These are phyloP conservation scores for Carpatolechia fugitivella DNA, from an alignment of 2,888 invertebrate genomes.

Conservation along the genomic window DNA sequence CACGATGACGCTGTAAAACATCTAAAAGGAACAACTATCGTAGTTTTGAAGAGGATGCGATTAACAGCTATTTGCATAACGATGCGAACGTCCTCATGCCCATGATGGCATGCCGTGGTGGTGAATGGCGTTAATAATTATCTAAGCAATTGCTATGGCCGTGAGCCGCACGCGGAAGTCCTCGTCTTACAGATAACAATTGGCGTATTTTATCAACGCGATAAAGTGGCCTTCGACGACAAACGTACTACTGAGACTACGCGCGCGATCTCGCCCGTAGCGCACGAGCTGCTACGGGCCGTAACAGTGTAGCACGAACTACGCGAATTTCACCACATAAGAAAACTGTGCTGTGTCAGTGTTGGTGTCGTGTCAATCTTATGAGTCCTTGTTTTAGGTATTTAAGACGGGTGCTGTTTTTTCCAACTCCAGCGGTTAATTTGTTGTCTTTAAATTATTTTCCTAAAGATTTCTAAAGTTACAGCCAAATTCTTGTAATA, in stretches of 20 bases:
- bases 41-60: constrained; percentile 4
- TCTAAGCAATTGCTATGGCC: constrained; percentile 46
- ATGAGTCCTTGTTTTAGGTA: too few species aligned
- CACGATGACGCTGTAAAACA: constrained; percentile 22
- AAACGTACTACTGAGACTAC: constrained; percentile 29
- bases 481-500: constrained; percentile 4
- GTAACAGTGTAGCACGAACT: not conserved
- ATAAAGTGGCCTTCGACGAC: constrained; percentile 57
- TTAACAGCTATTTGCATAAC: constrained; percentile 9
- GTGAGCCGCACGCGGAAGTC: constrained; percentile 67
- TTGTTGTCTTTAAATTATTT: too few species aligned
- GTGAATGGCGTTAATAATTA: constrained; percentile 43
- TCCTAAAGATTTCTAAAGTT: too few species aligned
- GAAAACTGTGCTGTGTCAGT: too few species aligned
- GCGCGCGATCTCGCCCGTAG: not conserved
- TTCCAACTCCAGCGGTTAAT: too few species aligned
- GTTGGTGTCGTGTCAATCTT: too few species aligned
- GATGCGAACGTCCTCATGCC: constrained; percentile 10
- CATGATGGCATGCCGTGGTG: constrained; percentile 21
- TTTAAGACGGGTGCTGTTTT: too few species aligned
- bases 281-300: too few species aligned
- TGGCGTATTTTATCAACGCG: constrained; percentile 65
- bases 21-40: not conserved
- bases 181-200: constrained; percentile 65
- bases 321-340: not conserved